Percentiles rank a stretch among this genome's conserved stretches.
Conservation (phyloP, 2,888 invertebrate species). For the Pyrrhia umbra region DNA sequence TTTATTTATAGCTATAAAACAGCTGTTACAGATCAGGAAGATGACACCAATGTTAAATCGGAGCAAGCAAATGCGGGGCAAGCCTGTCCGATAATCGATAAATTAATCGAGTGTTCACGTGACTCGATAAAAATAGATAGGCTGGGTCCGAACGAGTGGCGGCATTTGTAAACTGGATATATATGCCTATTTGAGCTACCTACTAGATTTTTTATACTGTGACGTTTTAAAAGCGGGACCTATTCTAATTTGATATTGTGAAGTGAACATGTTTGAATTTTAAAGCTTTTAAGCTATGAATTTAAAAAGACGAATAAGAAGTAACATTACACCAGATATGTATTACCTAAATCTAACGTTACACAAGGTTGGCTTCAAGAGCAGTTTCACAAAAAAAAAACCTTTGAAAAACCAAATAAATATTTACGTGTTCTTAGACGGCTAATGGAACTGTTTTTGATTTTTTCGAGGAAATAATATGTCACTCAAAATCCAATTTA, state of each 20-base stretch:
- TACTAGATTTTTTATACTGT: slow-evolving; percentile 32
- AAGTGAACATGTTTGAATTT: not conserved
- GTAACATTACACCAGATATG: too few relatives aligned
- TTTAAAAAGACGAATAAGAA: not conserved
- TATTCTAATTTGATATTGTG: slow-evolving; percentile 7
- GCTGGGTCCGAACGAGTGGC: slow-evolving; percentile 22
- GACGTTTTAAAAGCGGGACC: slow-evolving; percentile 17
- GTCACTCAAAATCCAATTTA: not conserved
- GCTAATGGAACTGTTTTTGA: too few relatives aligned
- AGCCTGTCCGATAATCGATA: slow-evolving; percentile 58
- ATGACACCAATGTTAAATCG: slow-evolving; percentile 34
- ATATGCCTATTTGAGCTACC: slow-evolving; percentile 41
- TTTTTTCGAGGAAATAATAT: not conserved
- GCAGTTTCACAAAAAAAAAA: too few relatives aligned
- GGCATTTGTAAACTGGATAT: slow-evolving; percentile 38
- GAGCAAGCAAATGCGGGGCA: slow-evolving; percentile 50
- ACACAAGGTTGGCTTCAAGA: too few relatives aligned
- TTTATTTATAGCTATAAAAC: slow-evolving; percentile 4
- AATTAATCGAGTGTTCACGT: slow-evolving; percentile 63
- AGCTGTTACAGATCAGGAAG: slow-evolving; percentile 37
- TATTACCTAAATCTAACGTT: too few relatives aligned
- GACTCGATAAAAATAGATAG: slow-evolving; percentile 62
- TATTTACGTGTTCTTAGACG: too few relatives aligned
- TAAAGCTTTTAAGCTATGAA: not conserved
- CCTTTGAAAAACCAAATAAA: too few relatives aligned